Evolutionary conservation across 2,797 vertebrate species (phyloP), one percentile per base, ranked within the genome.

Genomic region (Phoebastria nigripes): DNA sequence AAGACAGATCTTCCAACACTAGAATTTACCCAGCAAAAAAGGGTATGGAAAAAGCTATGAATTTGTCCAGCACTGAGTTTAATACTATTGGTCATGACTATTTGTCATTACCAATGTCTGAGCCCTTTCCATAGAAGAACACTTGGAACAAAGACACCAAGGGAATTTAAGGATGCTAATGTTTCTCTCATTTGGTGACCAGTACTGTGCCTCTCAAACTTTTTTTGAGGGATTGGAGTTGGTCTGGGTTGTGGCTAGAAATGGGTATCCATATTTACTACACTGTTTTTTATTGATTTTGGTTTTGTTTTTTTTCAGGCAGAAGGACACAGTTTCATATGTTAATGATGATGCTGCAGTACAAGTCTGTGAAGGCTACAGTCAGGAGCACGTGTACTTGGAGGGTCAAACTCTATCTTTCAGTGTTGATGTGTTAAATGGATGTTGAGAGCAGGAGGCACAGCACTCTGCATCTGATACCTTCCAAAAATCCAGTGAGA

Each of bases 221-320:
- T n/a, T 16, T 66, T 56, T 33, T 29, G 9, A 33, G 8, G 6
- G 39, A 16, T 8, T 65, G 4, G 3, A 35, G 24, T 28, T 54
- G 3, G 2, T 46, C 24, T 37, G 5, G 2, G 4, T 29, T 72
- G 12, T 59, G 17, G 5, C 9, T 80, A 62, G 26, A 70, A 80
- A 54, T 42, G 4, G 1, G 1, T 39, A n/a, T 51, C 21, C 0
- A 0, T 69, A 37, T 66, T 66, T 73, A 21, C 5, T 67, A 12
- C 4, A 66, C 1, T 17, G 11, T 1, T 65, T 69, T 73, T 63
- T 22, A 4, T 3, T 11, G 3, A 4, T 2, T 52, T 42, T 26
- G 2, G 1, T 3, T 42, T n/a, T 11, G 10, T 8, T 11, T 56
- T 73, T 39, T 49, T 42, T 17, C 8, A 33, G 33, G 17, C 15